phyloP scores from a whole-genome alignment of 2,113 vertebrate genomes.

The Heterocephalus glaber region DNA sequence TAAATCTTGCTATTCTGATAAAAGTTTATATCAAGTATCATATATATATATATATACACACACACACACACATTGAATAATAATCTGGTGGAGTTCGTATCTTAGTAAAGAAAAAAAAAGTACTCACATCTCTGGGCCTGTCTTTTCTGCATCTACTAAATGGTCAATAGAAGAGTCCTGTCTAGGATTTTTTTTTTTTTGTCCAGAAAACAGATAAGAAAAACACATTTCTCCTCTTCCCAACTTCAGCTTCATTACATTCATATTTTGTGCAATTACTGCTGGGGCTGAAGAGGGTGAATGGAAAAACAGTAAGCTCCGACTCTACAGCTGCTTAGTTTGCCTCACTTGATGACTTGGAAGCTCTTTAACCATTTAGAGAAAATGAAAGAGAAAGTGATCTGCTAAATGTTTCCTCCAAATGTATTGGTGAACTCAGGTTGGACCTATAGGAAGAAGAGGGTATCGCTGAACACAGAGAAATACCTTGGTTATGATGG shows the following conservation, averaged over 20 bases:
- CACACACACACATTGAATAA: neutral
- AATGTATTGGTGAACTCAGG: neutral
- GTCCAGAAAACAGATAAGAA: neutral
- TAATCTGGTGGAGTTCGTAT: neutral
- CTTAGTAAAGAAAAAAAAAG: neutral
- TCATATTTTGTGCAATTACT: neutral
- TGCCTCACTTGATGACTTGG: neutral
- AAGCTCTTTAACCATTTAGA: neutral
- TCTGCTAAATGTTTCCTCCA: neutral
- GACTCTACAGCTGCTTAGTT: neutral
- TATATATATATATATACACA: neutral
- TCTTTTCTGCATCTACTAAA: neutral
- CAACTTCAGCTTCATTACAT: neutral
- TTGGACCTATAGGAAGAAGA: neutral
- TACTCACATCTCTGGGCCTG: neutral
- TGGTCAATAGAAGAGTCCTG: neutral
- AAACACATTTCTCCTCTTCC: neutral
- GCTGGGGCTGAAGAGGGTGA: neutral
- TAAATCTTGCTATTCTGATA: constrained; percentile 13
- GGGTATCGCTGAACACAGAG: neutral
- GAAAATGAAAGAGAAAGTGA: neutral
- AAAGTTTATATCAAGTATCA: neutral
- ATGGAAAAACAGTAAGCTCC: neutral
- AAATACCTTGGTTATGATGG: neutral
- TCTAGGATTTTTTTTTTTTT: neutral